Conservation (phyloP, 2,797 vertebrate genomes). For the Masticophis lateralis region DNA sequence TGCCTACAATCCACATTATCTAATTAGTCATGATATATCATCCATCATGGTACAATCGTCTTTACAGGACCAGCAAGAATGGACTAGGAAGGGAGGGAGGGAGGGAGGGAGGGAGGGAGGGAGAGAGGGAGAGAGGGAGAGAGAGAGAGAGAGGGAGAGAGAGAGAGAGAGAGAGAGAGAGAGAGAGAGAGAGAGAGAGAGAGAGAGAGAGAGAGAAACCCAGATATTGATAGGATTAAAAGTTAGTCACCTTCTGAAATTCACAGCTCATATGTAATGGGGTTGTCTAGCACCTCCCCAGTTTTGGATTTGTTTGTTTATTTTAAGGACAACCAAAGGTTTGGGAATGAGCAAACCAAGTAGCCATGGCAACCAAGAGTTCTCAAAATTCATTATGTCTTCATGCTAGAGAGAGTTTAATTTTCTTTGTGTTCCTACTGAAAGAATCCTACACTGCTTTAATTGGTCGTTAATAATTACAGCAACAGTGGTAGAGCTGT, state of each 20-base stretch:
- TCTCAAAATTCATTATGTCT: constrained; percentile 30
- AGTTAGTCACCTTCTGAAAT: background rate
- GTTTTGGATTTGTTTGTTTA: background rate
- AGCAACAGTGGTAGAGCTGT: constrained; percentile 21
- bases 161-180: accelerated
- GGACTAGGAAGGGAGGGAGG: background rate
- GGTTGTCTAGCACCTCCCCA: background rate
- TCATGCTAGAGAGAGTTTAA: constrained; percentile 27
- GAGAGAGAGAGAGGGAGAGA: background rate
- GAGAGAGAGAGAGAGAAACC: background rate
- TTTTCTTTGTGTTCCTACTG: constrained; percentile 38
- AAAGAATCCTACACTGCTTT: constrained; percentile 50
- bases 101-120: accelerated
- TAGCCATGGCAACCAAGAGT: constrained; percentile 36
- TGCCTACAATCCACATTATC: constrained; percentile 56
- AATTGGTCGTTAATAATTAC: constrained; percentile 40
- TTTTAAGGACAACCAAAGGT: constrained; percentile 10
- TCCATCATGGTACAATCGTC: constrained; percentile 54
- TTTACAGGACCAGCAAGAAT: constrained; percentile 40
- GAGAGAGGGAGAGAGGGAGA: background rate
- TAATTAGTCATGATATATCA: constrained; percentile 64
- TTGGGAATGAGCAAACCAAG: constrained; percentile 30
- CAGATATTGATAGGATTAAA: background rate
- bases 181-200: background rate
- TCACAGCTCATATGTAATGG: background rate